Evolutionary conservation across 1,140 invertebrate species (phyloP).

Genomic region (Sipha flava): DNA sequence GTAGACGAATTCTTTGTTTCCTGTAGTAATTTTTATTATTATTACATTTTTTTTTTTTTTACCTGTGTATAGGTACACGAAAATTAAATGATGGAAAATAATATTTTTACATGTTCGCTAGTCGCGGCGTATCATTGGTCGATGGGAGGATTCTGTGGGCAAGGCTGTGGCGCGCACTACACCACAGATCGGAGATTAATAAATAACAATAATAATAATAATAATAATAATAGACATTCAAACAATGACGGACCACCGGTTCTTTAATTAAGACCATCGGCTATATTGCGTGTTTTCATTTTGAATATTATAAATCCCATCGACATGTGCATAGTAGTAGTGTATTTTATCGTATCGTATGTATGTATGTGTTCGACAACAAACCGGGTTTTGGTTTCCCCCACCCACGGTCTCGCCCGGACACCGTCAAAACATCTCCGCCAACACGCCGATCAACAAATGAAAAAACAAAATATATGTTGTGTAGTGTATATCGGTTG

Average conservation of each 20-base stretch:
- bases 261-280: slow-evolving; percentile 29
- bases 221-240: slow-evolving; percentile 1
- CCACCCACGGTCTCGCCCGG: background rate
- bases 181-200: slow-evolving; percentile 23
- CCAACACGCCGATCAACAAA: background rate
- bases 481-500: background rate
- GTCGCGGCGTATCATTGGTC: slow-evolving; percentile 3
- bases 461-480: background rate
- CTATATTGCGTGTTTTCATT: slow-evolving; percentile 14
- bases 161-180: background rate
- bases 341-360: no score
- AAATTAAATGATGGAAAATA: background rate
- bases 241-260: slow-evolving; percentile 22
- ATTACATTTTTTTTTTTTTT: background rate
- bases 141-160: slow-evolving; percentile 28
- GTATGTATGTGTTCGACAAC: background rate
- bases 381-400: slow-evolving; percentile 13
- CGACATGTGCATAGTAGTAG: background rate
- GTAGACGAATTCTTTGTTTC: background rate
- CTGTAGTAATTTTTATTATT: background rate
- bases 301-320: slow-evolving; percentile 5
- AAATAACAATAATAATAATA: slow-evolving; percentile 21
- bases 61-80: background rate
- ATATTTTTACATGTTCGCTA: background rate
- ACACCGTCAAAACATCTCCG: no score